Conservation (phyloP, 2,113 vertebrate genomes). For the Euleptes europaea region DNA sequence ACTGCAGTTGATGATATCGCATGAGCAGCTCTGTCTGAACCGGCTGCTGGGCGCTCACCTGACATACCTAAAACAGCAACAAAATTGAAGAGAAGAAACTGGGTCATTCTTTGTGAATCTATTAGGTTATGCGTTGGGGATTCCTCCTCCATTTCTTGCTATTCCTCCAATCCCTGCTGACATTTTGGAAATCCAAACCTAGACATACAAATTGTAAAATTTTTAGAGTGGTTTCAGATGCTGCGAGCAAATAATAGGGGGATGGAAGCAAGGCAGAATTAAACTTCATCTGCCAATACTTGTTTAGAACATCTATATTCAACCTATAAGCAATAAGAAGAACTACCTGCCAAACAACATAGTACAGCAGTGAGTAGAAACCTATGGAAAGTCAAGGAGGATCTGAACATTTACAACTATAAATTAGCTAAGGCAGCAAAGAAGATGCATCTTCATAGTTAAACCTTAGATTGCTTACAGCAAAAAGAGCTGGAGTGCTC, state of each 20-base stretch:
- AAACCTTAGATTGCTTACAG: background rate
- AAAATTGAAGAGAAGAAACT: background rate
- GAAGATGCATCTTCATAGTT: background rate
- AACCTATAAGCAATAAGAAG: background rate
- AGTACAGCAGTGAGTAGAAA: background rate
- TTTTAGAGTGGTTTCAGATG: background rate
- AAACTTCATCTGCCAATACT: background rate
- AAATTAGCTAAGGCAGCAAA: background rate
- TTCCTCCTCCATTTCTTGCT: background rate
- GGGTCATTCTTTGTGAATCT: accelerated
- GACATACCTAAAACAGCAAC: slow-evolving; percentile 84
- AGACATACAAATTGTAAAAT: background rate
- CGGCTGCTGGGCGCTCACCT: slow-evolving; percentile 96
- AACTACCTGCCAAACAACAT: background rate
- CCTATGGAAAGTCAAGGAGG: background rate
- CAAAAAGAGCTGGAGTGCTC: accelerated
- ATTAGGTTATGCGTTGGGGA: background rate
- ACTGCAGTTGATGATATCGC: slow-evolving; percentile 97
- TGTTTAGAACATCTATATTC: background rate
- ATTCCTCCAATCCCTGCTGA: no score
- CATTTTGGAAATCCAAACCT: background rate
- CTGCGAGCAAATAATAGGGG: no score
- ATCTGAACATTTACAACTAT: background rate
- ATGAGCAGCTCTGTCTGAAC: slow-evolving; percentile 95
- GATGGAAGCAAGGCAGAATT: no score